Base-by-base conservation (phyloP, 1,140 invertebrate genomes). In the Drosophila micromelanica region DNA sequence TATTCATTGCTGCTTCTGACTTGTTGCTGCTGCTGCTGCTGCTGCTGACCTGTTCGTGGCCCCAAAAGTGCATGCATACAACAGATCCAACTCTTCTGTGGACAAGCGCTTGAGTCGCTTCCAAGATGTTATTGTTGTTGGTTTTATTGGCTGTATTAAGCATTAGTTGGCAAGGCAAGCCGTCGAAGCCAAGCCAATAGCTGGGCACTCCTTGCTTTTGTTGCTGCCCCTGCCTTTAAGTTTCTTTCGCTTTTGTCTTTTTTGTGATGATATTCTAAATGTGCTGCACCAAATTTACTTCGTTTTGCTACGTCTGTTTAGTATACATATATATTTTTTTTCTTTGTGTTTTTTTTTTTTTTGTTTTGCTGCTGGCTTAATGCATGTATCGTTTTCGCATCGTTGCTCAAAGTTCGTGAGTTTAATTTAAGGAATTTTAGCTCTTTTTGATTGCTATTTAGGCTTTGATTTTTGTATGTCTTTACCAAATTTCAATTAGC, bases 381-480 rank as follows among this genome's bases (percentile, higher is more conserved):
- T 87, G 79, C 84, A 87, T 89, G 84, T 89, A 89, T 89, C 84
- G 82, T 87, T 87, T 87, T 87, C 84, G 84, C 84, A 87, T 87
- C 84, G 84, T 80, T 89, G 84, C 73, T 68, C 73, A 70, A 74
- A 87, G 69, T 87, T 87, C 84, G 84, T 87, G 84, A 87, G 84
- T 84, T 87, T 87, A 87, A 87, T 87, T 87, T 87, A 79, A 89
- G 84, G 85, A 87, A 89, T 87, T 87, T 87, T 87, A 76, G 84
- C 69, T 84, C 80, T 77, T 89, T 87, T 89, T 87, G 85, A 87
- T 87, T 87, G 82, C 82, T 87, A 87, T 87, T 87, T 87, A 87
- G 73, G 75, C 78, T 86, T 86, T 86, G 69, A 72, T 59, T 59
- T 72, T 70, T 43, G 35, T n/a, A 11, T 69, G 11, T 46, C 11